phyloP scores from a whole-genome alignment of 1,140 invertebrate species.

The Ericerus pela region DNA sequence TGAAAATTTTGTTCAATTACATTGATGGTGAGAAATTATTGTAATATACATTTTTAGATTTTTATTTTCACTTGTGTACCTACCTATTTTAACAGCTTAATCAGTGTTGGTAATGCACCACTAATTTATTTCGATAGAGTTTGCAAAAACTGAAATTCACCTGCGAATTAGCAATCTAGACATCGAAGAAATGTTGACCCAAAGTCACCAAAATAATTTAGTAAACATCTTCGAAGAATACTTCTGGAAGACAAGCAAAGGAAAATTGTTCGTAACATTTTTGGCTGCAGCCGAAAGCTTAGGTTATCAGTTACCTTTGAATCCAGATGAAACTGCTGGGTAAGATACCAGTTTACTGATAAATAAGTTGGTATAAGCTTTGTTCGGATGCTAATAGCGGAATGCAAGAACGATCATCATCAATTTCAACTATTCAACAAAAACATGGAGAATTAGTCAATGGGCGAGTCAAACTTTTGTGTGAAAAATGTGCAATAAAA shows the following conservation, averaged over 20 bases:
- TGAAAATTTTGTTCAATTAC: not conserved
- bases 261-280: conserved; percentile 64
- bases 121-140: conserved; percentile 32
- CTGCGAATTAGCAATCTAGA: conserved; percentile 80
- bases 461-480: too few species aligned
- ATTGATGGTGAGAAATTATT: not conserved
- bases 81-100: not conserved
- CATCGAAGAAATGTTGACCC: conserved; percentile 61
- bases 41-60: not conserved
- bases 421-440: too few species aligned
- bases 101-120: not conserved
- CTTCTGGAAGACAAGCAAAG: conserved; percentile 37
- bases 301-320: conserved; percentile 61
- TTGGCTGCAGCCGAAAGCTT: conserved; percentile 66
- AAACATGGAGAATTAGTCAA: too few species aligned
- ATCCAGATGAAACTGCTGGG: conserved; percentile 74
- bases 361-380: not conserved
- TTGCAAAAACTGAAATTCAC: conserved; percentile 59
- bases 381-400: too few species aligned
- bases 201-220: conserved; percentile 45
- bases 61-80: not conserved
- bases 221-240: conserved; percentile 52
- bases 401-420: too few species aligned
- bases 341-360: conserved; percentile 32
- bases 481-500: too few species aligned